Evolutionary conservation across 1,140 invertebrate genomes (phyloP).

Genomic region (Camponotus pennsylvanicus): DNA sequence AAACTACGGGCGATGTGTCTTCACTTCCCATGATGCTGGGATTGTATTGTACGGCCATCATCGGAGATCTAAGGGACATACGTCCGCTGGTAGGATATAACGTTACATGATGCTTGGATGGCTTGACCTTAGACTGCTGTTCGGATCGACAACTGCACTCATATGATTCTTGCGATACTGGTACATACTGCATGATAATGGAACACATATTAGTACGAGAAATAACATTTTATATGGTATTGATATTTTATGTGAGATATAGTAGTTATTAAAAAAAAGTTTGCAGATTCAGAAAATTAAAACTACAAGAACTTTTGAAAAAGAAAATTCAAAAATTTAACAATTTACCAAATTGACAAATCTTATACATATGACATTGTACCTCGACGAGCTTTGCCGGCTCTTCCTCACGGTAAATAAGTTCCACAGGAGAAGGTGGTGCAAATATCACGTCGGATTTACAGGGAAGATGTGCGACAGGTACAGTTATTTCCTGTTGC

Average conservation of each 20-base stretch:
- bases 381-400: neutral
- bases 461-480: neutral
- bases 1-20: neutral
- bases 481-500: neutral
- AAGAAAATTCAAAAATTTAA: neutral
- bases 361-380: neutral
- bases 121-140: neutral
- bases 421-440: neutral
- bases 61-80: neutral
- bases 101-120: neutral
- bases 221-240: constrained; percentile 2
- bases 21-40: neutral
- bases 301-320: neutral
- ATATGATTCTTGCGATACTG: neutral
- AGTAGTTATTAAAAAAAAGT: neutral
- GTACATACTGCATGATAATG: neutral
- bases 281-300: neutral
- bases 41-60: neutral
- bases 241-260: neutral
- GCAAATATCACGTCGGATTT: neutral
- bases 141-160: constrained; percentile 15
- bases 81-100: neutral
- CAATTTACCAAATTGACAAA: neutral
- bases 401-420: too few species aligned
- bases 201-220: neutral